phyloP scores from a whole-genome alignment of 2,113 vertebrate species.

The Sclerurus mexicanus region DNA sequence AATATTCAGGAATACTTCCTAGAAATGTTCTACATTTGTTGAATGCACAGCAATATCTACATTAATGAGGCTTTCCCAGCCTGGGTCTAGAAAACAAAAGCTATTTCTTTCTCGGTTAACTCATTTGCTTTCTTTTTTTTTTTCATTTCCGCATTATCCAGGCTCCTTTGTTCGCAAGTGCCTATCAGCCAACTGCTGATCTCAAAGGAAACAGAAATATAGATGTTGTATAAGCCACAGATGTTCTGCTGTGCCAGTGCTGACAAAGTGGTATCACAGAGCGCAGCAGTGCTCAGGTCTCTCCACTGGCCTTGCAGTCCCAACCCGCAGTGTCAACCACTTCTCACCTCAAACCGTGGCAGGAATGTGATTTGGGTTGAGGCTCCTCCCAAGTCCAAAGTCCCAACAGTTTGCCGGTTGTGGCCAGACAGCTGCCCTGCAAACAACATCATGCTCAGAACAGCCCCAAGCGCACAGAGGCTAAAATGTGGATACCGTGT shows the following conservation, averaged over 20 bases:
- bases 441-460: slow-evolving; percentile 55
- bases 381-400: slow-evolving; percentile 93
- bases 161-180: not conserved
- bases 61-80: not conserved
- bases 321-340: not conserved
- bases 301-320: not conserved
- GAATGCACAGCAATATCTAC: not conserved
- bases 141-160: not conserved
- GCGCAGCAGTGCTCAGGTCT: not conserved
- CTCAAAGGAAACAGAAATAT: slow-evolving; percentile 2
- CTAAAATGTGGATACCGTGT: not conserved
- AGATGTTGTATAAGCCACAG: not conserved
- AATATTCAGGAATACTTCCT: not conserved
- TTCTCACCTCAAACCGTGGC: slow-evolving; percentile 87
- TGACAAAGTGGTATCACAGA: not conserved
- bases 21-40: not conserved
- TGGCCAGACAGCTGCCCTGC: slow-evolving; percentile 90
- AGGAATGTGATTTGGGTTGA: slow-evolving; percentile 98
- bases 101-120: not conserved
- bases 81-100: not conserved
- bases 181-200: not conserved
- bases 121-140: not conserved
- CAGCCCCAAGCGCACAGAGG: not conserved
- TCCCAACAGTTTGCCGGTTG: slow-evolving; percentile 86
- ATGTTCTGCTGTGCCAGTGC: not conserved